Percentiles rank a stretch among this genome's conserved stretches.
These are phyloP conservation scores for Trypoxylus dichotomus DNA, from an alignment of 1,140 invertebrate species.

Conservation along the genomic window DNA sequence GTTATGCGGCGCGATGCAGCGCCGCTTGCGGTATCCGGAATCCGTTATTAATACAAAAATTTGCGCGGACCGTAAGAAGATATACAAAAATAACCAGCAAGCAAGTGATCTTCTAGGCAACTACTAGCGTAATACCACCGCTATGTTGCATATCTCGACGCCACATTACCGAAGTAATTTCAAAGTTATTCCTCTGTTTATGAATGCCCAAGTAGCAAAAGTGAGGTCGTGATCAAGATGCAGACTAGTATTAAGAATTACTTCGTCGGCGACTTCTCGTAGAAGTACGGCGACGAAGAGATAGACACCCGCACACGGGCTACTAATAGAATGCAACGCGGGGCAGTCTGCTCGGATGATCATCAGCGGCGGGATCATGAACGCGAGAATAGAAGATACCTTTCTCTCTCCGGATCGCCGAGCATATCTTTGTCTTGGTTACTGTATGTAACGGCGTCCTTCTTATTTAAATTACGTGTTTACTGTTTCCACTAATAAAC, in stretches of 20 bases:
- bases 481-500: background rate
- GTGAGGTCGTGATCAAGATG: conserved; percentile 10
- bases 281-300: background rate
- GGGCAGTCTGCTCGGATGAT: background rate
- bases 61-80: too few species aligned
- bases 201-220: conserved; percentile 19
- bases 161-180: conserved; percentile 7
- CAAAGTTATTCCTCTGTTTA: conserved; percentile 8
- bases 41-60: too few species aligned
- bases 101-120: background rate
- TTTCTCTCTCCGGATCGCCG: background rate
- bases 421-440: background rate
- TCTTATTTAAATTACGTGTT: conserved; percentile 8
- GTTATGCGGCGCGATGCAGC: too few species aligned
- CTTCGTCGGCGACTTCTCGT: background rate
- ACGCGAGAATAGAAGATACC: background rate
- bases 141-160: background rate
- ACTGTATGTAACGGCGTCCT: background rate
- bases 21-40: too few species aligned
- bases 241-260: conserved; percentile 3
- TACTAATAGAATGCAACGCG: conserved; percentile 2
- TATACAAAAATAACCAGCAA: too few species aligned
- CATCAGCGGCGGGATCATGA: background rate
- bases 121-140: background rate
- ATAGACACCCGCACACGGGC: background rate